These are phyloP conservation scores for Conus canariensis DNA, from an alignment of 2,888 invertebrate species.

Conservation along the genomic window DNA sequence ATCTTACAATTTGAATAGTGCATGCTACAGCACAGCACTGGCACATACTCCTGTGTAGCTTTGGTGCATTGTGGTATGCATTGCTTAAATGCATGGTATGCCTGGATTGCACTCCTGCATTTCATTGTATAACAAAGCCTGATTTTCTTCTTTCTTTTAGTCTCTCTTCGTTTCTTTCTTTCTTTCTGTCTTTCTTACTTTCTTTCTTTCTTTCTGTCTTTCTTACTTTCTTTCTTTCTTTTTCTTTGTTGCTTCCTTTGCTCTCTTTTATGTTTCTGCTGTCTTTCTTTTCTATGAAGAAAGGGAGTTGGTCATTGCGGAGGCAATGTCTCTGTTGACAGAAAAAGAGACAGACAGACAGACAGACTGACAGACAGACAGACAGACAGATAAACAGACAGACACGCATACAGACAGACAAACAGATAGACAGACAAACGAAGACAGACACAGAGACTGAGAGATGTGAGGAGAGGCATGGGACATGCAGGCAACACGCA, in stretches of 20 bases:
- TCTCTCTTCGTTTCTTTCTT: neutral
- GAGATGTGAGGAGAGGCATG: neutral
- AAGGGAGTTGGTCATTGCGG: neutral
- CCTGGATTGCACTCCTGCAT: no score
- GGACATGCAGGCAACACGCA: neutral
- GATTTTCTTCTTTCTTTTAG: neutral
- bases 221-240: no score
- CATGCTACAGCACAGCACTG: no score
- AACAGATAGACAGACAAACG: neutral
- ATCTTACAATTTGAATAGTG: no score
- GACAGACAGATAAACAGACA: neutral
- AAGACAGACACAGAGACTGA: neutral
- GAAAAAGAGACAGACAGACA: slow-evolving; percentile 10
- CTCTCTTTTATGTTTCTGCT: neutral
- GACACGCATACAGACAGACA: slow-evolving; percentile 26
- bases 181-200: neutral
- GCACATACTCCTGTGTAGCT: neutral
- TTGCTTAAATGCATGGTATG: no score
- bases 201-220: neutral
- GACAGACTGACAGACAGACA: slow-evolving; percentile 8
- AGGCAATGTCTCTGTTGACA: neutral
- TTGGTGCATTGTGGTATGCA: no score
- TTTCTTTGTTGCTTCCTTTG: neutral
- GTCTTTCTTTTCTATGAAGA: neutral
- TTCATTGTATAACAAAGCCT: no score